Evolutionary conservation across 2,888 invertebrate genomes (phyloP), one percentile per base, ranked within the genome.

Genomic region (Formica aserva): DNA sequence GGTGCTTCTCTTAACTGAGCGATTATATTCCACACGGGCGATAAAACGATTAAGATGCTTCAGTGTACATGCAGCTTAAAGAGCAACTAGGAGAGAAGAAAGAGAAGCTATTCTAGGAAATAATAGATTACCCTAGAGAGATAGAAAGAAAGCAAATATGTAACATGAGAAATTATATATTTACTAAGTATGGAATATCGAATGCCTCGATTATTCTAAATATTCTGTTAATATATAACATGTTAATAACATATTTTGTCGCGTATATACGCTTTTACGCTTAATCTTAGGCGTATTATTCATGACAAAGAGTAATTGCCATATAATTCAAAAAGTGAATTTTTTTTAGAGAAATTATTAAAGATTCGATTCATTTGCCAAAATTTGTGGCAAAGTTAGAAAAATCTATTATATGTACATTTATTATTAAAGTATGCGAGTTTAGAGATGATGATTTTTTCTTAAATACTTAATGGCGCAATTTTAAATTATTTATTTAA

Each of bases 181-280:
- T 87, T 88, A 90, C 90, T 89, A 91, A 92, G 88, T 90, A 87
- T 83, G 88, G 85, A 87, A 91, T 91, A 86, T 88, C 88, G 85
- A 82, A 82, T 83, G 81, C 82, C 91, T 92, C 91, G 92, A 93
- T 92, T 93, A 92, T 92, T 91, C 88, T 78, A 89, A 87, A 89
- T 92, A 89, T 92, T 86, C 88, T 90, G 86, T 89, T 91, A 90
- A 93, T 93, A 90, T 26, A 26, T 26, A 26, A 26, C 26, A 26
- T 26, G 26, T 26, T 26, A 26, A 26, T 26, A 26, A 26, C 88
- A 87, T 91, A 92, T 92, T 92, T 90, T 88, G 52, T 35, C 60
- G 48, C 38, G 74, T 82, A 67, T 72, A 69, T 82, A 63, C 11
- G 8, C 57, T 81, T 89, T 87, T 78, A 66, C 62, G 60, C 76